phyloP scores from a whole-genome alignment of 1,140 invertebrate genomes.

The Cotesia vestalis region DNA sequence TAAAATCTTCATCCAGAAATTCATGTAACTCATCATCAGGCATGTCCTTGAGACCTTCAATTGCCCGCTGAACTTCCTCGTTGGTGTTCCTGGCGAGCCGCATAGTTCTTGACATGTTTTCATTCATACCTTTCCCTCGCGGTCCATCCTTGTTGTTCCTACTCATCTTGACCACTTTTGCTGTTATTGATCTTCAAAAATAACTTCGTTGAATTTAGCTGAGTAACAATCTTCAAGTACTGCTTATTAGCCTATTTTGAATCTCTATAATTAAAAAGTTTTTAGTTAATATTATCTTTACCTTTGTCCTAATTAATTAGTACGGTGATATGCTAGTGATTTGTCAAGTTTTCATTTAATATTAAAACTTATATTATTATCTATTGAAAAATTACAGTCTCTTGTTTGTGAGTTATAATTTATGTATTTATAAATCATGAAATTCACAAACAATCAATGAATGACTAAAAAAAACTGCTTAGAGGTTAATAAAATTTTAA shows the following conservation, averaged over 20 bases:
- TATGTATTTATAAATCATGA: too few species aligned
- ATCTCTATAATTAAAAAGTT: slow-evolving; percentile 4
- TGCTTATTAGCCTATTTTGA: not conserved
- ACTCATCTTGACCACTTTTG: slow-evolving; percentile 4
- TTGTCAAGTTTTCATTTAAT: too few species aligned
- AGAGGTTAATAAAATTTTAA: too few species aligned
- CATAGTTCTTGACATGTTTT: not conserved
- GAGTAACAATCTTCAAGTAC: not conserved
- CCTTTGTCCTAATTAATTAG: slow-evolving; percentile 14
- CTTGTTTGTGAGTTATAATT: too few species aligned
- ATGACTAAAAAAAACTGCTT: too few species aligned
- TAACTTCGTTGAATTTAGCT: too few species aligned
- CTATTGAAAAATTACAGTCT: too few species aligned
- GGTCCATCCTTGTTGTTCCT: slow-evolving; percentile 16
- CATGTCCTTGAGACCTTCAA: slow-evolving; percentile 36
- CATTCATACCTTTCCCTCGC: not conserved
- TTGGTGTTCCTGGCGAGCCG: not conserved
- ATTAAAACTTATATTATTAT: too few species aligned
- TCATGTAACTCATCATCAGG: slow-evolving; percentile 55
- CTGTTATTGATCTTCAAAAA: too few species aligned
- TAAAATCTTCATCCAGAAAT: slow-evolving; percentile 58
- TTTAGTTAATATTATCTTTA: not conserved
- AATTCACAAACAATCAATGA: too few species aligned
- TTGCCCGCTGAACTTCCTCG: slow-evolving; percentile 36
- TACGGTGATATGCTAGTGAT: too few species aligned